Percentiles rank a stretch among this genome's conserved stretches.
These are phyloP conservation scores for Tridacna gigas DNA, from an alignment of 2,888 invertebrate genomes.

Conservation along the genomic window DNA sequence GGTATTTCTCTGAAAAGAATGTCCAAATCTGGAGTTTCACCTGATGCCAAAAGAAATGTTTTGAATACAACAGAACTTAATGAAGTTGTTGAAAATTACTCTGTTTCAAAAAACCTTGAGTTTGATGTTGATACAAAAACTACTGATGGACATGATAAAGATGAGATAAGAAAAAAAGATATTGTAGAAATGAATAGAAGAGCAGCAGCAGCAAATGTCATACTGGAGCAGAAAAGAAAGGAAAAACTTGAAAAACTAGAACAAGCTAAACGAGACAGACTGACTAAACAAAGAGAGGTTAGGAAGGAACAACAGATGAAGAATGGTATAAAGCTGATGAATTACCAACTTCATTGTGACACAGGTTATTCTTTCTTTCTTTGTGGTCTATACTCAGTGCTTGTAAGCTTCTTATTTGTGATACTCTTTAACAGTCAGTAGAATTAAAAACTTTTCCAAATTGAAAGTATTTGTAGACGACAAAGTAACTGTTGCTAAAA, in stretches of 20 bases:
- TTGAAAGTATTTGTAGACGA: too few species aligned
- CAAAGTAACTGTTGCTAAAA: too few species aligned
- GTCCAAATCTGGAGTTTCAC: slow-evolving; percentile 70
- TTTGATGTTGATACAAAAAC: neutral
- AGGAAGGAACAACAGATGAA: slow-evolving; percentile 46
- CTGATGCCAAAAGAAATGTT: slow-evolving; percentile 64
- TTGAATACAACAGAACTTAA: neutral
- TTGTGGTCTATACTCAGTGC: too few species aligned
- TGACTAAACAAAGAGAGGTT: slow-evolving; percentile 27
- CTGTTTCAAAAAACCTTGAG: slow-evolving; percentile 19
- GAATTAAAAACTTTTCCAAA: too few species aligned
- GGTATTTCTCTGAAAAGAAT: slow-evolving; percentile 66
- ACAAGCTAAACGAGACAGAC: slow-evolving; percentile 30
- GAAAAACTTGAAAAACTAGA: slow-evolving; percentile 30
- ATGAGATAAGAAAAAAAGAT: neutral
- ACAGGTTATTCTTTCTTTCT: slow-evolving; percentile 20
- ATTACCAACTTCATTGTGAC: slow-evolving; percentile 51
- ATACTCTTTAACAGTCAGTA: too few species aligned
- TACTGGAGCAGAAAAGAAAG: slow-evolving; percentile 23
- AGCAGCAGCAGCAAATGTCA: slow-evolving; percentile 20
- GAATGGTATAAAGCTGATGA: slow-evolving; percentile 52
- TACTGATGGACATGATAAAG: neutral
- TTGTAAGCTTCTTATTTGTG: too few species aligned
- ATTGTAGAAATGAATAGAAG: slow-evolving; percentile 20
- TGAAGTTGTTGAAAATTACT: neutral